Evolutionary conservation across 2,888 invertebrate genomes (phyloP), one percentile per base, ranked within the genome.

Genomic region (Limnephilus marmoratus): DNA sequence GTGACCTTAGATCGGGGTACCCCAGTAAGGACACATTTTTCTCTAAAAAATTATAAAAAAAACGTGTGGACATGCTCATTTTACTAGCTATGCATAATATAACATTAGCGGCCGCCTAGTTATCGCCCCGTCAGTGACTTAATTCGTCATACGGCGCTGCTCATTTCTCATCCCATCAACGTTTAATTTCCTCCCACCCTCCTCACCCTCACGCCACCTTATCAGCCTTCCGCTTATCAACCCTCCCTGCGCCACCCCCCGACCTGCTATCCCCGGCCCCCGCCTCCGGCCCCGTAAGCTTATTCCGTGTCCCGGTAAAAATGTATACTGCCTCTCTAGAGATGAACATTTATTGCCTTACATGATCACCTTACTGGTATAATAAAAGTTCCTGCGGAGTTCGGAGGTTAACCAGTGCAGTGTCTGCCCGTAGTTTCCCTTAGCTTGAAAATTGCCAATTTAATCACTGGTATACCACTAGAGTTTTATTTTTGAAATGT

Each of bases 61-160:
- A 2, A 24, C 24, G 68, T 68, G 68, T 68, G 2, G 7, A n/a
- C 68, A n/a, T 24, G n/a, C 0, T 68, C 24, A 2, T 68, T 68
- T 68, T 31, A 82, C 11, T 31, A 82, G 34, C 29, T 29, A 18
- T 31, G 82, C 82, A 31, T n/a, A 68, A n/a, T 82, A 82, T 82
- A 82, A 82, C 34, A 18, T 82, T 82, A 34, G 34, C 18, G 18
- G 34, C 31, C 31, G 29, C 29, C 29, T 31, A 81, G 81, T 81
- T 81, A 81, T 81, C 81, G 31, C 31, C 82, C 34, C 15, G 29
- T 82, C 34, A 82, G 82, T 82, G 82, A 82, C 82, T 34, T 82
- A 31, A 15, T 29, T 82, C 82, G 34, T 82, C 82, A 82, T 34
- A 34, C 82, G 82, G 82, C 18, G 31, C 82, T 82, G 82, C 82